Base-by-base conservation (phyloP, 1,140 invertebrate genomes). In the Dreissena rostriformis region DNA sequence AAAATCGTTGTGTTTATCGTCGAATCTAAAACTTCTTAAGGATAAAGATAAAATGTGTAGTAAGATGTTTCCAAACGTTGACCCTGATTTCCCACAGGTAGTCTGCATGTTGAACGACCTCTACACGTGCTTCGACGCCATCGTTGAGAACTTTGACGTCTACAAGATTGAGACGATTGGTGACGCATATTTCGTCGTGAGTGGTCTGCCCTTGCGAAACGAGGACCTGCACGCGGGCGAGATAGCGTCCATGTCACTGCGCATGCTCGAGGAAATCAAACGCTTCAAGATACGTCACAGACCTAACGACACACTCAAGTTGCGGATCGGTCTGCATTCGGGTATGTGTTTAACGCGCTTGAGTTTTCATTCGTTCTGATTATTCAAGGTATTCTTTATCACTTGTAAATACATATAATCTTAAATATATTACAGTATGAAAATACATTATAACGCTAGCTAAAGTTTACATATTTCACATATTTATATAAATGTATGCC, bases 321-420 rank as follows among this genome's bases (percentile, higher is more conserved):
- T 99, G 0, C 94, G 98, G 83, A 99, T 99, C 91, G 98, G 98
- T 82, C 97, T 99, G 87, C 97, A 98, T 91, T 97, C 97, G 88
- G 98, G 97, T 97, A 85, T 70, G 67, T 39, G 39, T 8, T 39
- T 39, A 5, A 39, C 8, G 2, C 39, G 39, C 4, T 8, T 39
- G 39, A 39, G 39, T 39, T 39, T 8, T 8, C 2, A 5, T 5
- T 39, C 39, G 8, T 39, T 39, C 8, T 2, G 2, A 39, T 39
- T 39, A 39, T 39, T 39, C 39, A 8, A 5, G 4, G 8, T 39
- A 39, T 39, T 39, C 8, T 39, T 39, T 39, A 5, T 39, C 8
- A 39, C 39, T 2, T 5, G 8, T 39, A 8, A 8, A 39, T 8
- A 39, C 2, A 39, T 2, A 39, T 39, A 39, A 39, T 39, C 4